phyloP scores from a whole-genome alignment of 2,888 invertebrate species.

The Ichneumoninae sp. region DNA sequence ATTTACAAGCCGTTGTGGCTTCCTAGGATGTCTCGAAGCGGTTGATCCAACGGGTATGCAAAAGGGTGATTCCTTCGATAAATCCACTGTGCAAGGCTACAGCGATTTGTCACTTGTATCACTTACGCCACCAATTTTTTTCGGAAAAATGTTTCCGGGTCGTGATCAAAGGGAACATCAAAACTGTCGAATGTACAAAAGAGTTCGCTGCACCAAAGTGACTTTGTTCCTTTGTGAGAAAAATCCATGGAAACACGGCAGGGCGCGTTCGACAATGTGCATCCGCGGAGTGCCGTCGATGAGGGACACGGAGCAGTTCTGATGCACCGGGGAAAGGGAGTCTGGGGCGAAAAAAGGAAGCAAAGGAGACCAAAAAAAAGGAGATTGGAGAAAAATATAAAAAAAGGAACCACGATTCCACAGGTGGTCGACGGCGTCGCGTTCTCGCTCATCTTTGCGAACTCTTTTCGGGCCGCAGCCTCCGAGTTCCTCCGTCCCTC shows the following conservation, averaged over 20 bases:
- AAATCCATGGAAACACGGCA: background rate
- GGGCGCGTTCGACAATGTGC: slow-evolving; percentile 5
- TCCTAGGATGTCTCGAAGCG: background rate
- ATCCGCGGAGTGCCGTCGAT: slow-evolving; percentile 5
- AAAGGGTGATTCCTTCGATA: background rate
- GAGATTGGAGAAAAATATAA: slow-evolving; percentile 17
- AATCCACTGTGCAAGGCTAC: background rate
- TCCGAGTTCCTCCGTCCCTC: slow-evolving; percentile 40
- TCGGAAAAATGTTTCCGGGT: background rate
- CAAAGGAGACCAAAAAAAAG: slow-evolving; percentile 15
- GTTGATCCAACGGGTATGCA: background rate
- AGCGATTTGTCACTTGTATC: background rate
- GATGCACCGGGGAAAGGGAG: slow-evolving; percentile 17
- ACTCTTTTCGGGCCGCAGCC: slow-evolving; percentile 51
- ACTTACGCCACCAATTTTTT: background rate
- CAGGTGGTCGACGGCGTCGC: slow-evolving; percentile 67
- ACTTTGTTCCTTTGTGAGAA: background rate
- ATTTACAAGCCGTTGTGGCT: background rate
- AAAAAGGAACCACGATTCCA: slow-evolving; percentile 58
- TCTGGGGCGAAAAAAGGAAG: slow-evolving; percentile 15
- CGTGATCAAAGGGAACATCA: background rate
- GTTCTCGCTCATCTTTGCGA: slow-evolving; percentile 58
- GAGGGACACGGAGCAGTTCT: background rate
- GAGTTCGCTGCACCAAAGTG: background rate
- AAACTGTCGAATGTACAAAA: background rate